Evolutionary conservation across 2,113 vertebrate genomes (phyloP).

Genomic region (Lynx canadensis): DNA sequence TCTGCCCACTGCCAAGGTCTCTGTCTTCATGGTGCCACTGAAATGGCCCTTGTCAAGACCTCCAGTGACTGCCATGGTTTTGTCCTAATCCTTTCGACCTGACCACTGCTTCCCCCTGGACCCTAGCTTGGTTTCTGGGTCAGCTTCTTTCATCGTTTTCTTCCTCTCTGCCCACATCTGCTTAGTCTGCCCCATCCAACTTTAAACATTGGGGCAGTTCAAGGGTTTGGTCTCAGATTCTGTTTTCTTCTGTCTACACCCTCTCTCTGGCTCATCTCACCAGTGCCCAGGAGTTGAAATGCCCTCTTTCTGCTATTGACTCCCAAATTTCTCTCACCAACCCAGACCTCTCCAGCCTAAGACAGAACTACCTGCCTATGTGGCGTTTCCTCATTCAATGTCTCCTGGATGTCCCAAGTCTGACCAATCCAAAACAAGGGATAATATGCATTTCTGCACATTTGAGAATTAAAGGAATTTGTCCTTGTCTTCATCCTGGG

Average conservation of each 20-base stretch:
- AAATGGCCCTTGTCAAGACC: background rate
- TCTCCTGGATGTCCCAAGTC: background rate
- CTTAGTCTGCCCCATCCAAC: background rate
- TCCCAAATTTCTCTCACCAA: background rate
- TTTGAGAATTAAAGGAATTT: background rate
- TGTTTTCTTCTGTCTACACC: background rate
- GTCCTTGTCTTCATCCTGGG: background rate
- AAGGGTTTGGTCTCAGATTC: background rate
- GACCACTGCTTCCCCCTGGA: background rate
- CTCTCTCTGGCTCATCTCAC: background rate
- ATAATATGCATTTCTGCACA: background rate
- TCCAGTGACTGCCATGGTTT: background rate
- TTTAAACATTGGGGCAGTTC: background rate
- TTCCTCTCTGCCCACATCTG: background rate
- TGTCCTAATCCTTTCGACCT: background rate
- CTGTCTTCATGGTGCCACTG: background rate
- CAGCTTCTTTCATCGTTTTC: background rate
- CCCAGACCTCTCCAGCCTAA: background rate
- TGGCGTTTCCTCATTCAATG: background rate
- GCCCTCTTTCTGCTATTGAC: background rate
- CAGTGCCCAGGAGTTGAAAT: background rate
- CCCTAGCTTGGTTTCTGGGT: background rate
- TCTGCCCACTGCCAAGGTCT: fast-evolving
- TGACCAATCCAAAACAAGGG: background rate
- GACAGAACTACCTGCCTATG: background rate